phyloP scores from a whole-genome alignment of 2,113 vertebrate species.

The Laterallus jamaicensis region DNA sequence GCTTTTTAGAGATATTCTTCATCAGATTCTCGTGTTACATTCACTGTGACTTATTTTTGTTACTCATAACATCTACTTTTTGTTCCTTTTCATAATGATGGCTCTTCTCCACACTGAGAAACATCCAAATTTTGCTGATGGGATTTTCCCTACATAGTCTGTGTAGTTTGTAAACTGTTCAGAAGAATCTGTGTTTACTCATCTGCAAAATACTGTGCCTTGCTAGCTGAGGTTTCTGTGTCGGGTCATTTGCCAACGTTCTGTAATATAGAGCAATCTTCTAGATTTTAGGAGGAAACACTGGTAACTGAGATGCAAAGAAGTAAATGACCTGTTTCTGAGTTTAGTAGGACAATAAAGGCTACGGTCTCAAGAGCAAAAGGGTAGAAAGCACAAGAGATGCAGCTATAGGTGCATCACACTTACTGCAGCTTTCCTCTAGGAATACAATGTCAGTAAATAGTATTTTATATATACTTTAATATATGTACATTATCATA shows the following conservation, averaged over 20 bases:
- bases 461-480: not conserved
- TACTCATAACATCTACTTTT: not conserved
- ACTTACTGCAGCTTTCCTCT: not conserved
- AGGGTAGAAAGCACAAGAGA: not conserved
- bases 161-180: not conserved
- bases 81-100: not conserved
- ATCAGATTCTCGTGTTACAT: not conserved
- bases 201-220: not conserved
- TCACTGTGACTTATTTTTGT: not conserved
- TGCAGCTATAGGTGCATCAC: rapidly evolving
- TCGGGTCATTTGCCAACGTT: too few relatives aligned
- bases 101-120: not conserved
- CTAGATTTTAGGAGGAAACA: not conserved
- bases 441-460: not conserved
- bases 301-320: not conserved
- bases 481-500: not conserved
- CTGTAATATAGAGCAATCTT: not conserved
- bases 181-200: not conserved
- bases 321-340: not conserved
- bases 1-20: not conserved
- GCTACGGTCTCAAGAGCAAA: not conserved
- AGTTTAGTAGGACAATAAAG: not conserved
- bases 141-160: not conserved
- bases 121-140: not conserved
- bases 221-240: not conserved